These are phyloP conservation scores for Delichon dasypus DNA, from an alignment of 2,797 vertebrate species.

Conservation along the genomic window DNA sequence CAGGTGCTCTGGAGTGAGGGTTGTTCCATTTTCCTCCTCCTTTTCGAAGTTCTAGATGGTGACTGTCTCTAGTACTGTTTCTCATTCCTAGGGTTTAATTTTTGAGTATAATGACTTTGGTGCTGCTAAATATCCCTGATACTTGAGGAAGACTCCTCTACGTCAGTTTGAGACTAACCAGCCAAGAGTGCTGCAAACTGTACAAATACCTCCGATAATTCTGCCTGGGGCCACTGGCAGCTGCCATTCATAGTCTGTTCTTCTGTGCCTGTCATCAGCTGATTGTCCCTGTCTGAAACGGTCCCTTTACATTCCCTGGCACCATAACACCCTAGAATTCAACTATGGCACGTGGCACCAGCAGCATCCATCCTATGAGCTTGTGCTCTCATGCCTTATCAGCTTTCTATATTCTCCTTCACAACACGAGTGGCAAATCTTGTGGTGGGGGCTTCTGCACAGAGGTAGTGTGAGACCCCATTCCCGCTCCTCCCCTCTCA, in stretches of 20 bases:
- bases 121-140: background rate
- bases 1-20: background rate
- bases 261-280: background rate
- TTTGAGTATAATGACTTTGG: background rate
- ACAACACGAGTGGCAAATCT: background rate
- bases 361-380: background rate
- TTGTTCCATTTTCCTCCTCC: background rate
- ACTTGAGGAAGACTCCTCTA: background rate
- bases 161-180: background rate
- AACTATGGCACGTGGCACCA: background rate
- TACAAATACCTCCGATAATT: background rate
- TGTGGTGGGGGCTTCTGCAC: accelerated
- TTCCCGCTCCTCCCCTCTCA: background rate
- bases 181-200: background rate
- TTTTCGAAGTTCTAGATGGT: background rate
- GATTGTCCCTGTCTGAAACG: background rate
- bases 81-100: background rate
- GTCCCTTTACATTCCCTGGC: background rate
- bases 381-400: background rate
- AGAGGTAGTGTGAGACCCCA: background rate
- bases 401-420: background rate
- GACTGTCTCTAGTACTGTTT: background rate
- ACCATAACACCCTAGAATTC: background rate
- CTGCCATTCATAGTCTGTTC: background rate
- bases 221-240: background rate